phyloP scores from a whole-genome alignment of 2,888 invertebrate species.

The Flexamia atlantica region DNA sequence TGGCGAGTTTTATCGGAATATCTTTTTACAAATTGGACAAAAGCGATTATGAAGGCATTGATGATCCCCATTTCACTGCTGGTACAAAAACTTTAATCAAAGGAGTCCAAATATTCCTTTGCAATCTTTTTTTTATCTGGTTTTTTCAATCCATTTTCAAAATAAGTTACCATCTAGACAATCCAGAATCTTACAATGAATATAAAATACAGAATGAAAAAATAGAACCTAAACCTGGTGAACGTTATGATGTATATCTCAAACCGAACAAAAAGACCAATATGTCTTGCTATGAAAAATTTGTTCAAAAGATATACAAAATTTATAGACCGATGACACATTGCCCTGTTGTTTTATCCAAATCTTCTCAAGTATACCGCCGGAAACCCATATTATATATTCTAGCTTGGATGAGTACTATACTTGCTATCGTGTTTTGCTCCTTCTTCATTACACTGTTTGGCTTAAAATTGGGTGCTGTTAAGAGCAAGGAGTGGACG shows the following conservation, averaged over 20 bases:
- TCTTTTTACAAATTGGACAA: neutral
- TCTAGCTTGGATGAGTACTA: neutral
- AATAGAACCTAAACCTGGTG: too few relatives aligned
- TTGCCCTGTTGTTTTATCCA: neutral
- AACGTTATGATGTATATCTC: neutral
- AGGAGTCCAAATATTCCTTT: constrained; percentile 6
- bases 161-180: neutral
- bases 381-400: neutral
- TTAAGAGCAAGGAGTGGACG: neutral
- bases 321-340: constrained; percentile 4
- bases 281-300: neutral
- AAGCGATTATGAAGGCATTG: constrained; percentile 13
- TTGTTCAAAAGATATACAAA: constrained; percentile 17
- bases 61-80: neutral
- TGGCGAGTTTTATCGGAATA: neutral
- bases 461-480: neutral
- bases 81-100: constrained; percentile 6
- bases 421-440: neutral
- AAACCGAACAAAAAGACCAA: neutral
- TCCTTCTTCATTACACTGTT: neutral
- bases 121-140: neutral
- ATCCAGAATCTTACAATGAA: neutral
- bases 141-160: neutral
- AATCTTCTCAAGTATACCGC: neutral
- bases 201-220: neutral